Percentiles rank a stretch among this genome's conserved stretches.
phyloP scores from a whole-genome alignment of 2,113 vertebrate genomes.

The Terrapene triunguis region DNA sequence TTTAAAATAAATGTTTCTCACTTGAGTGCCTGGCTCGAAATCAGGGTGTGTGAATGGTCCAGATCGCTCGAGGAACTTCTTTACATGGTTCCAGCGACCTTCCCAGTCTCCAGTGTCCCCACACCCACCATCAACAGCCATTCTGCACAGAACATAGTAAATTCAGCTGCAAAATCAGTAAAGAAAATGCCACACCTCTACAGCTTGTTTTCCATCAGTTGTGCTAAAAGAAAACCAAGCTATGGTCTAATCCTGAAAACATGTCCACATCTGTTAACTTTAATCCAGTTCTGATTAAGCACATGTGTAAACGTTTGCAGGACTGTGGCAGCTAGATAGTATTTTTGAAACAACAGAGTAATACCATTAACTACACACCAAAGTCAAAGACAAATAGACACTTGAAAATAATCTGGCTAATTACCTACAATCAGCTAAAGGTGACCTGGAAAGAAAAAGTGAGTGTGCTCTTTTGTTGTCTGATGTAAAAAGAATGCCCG shows the following conservation, averaged over 20 bases:
- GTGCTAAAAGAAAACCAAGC: not conserved
- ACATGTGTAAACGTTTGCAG: not conserved
- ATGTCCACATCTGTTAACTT: not conserved
- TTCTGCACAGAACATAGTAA: constrained; percentile 90
- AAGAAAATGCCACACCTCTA: constrained; percentile 57
- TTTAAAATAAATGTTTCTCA: constrained; percentile 84
- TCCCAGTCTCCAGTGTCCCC: constrained; percentile 93
- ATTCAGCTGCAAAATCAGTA: constrained; percentile 83
- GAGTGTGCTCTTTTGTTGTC: not conserved
- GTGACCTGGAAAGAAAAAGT: constrained; percentile 45
- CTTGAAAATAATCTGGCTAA: not conserved
- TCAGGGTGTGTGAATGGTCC: constrained; percentile 98
- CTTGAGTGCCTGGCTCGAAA: constrained; percentile 97
- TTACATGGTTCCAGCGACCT: constrained; percentile 97
- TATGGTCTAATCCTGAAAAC: not conserved
- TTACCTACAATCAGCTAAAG: constrained; percentile 36
- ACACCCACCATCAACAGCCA: constrained; percentile 96
- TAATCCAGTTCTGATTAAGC: not conserved
- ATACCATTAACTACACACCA: not conserved
- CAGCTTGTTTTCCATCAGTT: not conserved
- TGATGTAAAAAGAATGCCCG: not conserved
- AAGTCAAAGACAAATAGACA: not conserved
- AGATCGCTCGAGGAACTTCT: constrained; percentile 96
- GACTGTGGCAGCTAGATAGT: not conserved
- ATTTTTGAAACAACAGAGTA: not conserved